A percentile compares a stretch with the other conserved stretches of the same genome.
phyloP scores from a whole-genome alignment of 2,888 invertebrate genomes.

The Epicampocera succincta region DNA sequence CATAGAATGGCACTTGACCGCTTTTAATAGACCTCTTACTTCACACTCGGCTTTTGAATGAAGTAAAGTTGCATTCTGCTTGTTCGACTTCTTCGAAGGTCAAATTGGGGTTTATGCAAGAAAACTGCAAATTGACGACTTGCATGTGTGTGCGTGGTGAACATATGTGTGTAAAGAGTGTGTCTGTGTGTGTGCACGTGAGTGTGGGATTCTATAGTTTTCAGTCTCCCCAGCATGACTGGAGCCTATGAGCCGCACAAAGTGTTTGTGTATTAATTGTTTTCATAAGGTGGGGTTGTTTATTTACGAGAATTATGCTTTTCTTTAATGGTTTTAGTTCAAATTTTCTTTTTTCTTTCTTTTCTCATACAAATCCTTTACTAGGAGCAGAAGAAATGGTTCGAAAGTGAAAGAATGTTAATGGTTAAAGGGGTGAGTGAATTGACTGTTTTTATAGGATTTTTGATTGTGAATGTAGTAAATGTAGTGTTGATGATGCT shows the following conservation, averaged over 20 bases:
- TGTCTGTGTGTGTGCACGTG: background rate
- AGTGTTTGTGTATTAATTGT: constrained; percentile 54
- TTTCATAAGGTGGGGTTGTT: constrained; percentile 35
- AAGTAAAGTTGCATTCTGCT: too few relatives aligned
- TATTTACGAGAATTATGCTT: constrained; percentile 33
- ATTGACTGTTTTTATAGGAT: constrained; percentile 35
- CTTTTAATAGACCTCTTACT: too few relatives aligned
- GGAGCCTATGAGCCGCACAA: constrained; percentile 52
- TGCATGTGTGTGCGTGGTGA: background rate
- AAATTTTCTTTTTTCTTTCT: constrained; percentile 23
- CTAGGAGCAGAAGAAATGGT: background rate
- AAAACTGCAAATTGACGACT: too few relatives aligned
- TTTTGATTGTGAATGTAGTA: constrained; percentile 7
- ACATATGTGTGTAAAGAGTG: too few relatives aligned
- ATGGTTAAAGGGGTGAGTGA: constrained; percentile 23
- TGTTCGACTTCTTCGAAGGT: too few relatives aligned
- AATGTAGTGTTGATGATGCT: constrained; percentile 27
- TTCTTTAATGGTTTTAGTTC: constrained; percentile 43
- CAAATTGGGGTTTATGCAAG: too few relatives aligned
- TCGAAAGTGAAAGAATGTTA: background rate
- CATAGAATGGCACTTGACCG: too few relatives aligned
- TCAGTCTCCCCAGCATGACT: constrained; percentile 38
- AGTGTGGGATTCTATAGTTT: background rate
- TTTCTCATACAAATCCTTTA: background rate
- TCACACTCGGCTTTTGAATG: too few relatives aligned